Evolutionary conservation across 2,888 invertebrate species (phyloP).

Genomic region (Pharmacophagus antenor): DNA sequence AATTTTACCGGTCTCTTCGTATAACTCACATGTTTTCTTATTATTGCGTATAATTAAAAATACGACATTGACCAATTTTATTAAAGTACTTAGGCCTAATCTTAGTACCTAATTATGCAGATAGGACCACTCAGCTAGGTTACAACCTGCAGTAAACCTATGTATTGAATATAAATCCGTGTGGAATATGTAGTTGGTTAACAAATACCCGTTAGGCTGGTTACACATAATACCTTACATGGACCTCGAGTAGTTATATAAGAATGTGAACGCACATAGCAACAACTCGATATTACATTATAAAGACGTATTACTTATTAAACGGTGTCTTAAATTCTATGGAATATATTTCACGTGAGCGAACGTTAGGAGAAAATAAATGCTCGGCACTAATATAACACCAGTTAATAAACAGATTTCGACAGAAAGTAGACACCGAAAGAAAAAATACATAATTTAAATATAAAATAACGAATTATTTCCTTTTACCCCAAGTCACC

Average conservation of each 20-base stretch:
- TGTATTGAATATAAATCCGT: constrained; percentile 42
- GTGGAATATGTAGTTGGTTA: constrained; percentile 32
- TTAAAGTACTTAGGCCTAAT: constrained; percentile 41
- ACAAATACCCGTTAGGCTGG: constrained; percentile 35
- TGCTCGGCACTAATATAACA: no score
- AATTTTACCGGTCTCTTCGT: background rate
- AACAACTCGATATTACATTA: background rate
- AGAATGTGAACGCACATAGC: constrained; percentile 11
- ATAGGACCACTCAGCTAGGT: constrained; percentile 36
- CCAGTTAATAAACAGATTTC: no score
- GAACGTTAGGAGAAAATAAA: no score
- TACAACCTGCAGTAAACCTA: constrained; percentile 37
- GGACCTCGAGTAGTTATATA: constrained; percentile 37
- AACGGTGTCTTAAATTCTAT: no score
- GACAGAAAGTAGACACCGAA: no score
- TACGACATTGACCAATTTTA: constrained; percentile 55
- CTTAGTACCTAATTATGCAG: constrained; percentile 45
- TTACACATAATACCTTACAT: constrained; percentile 34
- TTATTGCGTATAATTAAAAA: constrained; percentile 34
- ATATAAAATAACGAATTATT: no score
- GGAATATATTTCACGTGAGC: no score
- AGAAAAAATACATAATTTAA: no score
- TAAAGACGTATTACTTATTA: no score
- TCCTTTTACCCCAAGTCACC: no score
- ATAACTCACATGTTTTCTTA: constrained; percentile 16